Conservation (phyloP, 2,113 vertebrate species). For the Rhodinocichla rosea region DNA sequence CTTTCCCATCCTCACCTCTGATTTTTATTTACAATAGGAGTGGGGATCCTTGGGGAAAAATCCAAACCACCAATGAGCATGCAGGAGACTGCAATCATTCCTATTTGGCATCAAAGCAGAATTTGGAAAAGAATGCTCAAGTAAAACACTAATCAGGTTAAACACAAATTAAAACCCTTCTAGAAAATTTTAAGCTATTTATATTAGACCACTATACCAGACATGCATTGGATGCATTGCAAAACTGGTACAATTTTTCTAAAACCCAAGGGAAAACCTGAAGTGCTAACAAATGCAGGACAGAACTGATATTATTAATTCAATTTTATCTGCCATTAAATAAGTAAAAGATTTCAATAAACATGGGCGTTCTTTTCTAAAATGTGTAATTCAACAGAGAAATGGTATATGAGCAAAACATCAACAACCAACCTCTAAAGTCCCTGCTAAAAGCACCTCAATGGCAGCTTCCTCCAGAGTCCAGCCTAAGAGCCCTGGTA, state of each 20-base stretch:
- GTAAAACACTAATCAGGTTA: neutral
- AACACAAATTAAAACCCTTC: neutral
- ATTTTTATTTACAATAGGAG: neutral
- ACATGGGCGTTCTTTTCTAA: neutral
- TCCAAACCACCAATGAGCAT: fast-evolving
- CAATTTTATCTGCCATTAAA: neutral
- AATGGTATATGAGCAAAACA: neutral
- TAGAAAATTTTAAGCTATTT: neutral
- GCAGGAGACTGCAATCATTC: neutral
- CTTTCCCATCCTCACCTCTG: neutral
- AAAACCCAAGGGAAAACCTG: neutral
- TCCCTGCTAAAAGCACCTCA: neutral
- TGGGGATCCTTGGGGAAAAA: neutral
- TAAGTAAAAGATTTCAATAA: neutral
- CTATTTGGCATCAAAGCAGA: neutral
- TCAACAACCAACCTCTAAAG: neutral
- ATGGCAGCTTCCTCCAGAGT: neutral
- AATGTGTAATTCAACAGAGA: neutral
- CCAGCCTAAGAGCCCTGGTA: neutral
- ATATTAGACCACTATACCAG: neutral
- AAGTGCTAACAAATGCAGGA: neutral
- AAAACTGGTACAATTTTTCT: neutral
- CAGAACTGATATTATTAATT: neutral
- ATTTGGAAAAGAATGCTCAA: neutral
- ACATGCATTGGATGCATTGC: fast-evolving